Base-by-base conservation (phyloP, 92 coral and sea anemone species). In the Nematostella vectensis region DNA sequence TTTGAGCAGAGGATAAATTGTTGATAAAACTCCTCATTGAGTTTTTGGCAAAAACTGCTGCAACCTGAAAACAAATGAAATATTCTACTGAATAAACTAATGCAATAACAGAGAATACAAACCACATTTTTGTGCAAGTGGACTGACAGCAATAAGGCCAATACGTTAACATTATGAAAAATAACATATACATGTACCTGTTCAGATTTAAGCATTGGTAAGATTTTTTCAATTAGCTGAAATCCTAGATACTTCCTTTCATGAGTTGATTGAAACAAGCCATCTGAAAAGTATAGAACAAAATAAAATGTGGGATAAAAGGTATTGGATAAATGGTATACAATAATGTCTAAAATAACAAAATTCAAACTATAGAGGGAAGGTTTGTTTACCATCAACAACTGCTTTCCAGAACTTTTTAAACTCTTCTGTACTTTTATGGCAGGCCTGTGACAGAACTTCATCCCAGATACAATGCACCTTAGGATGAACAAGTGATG, bases 381-480 rank as follows among this genome's bases (percentile, higher is more conserved):
- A n/a, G n/a, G n/a, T n/a, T n/a, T 15, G 20, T 17, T 45, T 45
- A 91, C 98, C 87, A 78, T 91, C 96, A 3, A 91, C 75, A 10
- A 83, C 81, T 22, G 68, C 75, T 27, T 36, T 78, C 98, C 98
- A 91, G 63, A 91, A 91, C 31, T 57, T 57, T 44, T 69, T 51
- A 65, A 91, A 71, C 66, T 85, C 88, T 31, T 74, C 33, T 25
- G 60, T 57, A 12, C 77, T 43, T 20, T 83, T 72, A 48, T 64
- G 65, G 22, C 53, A 54, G 50, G 75, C 39, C 25, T 76, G 60
- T 13, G 58, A 31, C 49, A 86, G 50, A 17, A 93, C 61, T 48
- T 93, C 99, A 43, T 69, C 74, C 99, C 99, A 93, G 2, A 86
- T 88, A 63, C 83, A 82, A 61, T 93, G 99, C 10, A 93, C 78